These are phyloP conservation scores for Clitarchus hookeri DNA, from an alignment of 2,888 invertebrate genomes.

Conservation along the genomic window DNA sequence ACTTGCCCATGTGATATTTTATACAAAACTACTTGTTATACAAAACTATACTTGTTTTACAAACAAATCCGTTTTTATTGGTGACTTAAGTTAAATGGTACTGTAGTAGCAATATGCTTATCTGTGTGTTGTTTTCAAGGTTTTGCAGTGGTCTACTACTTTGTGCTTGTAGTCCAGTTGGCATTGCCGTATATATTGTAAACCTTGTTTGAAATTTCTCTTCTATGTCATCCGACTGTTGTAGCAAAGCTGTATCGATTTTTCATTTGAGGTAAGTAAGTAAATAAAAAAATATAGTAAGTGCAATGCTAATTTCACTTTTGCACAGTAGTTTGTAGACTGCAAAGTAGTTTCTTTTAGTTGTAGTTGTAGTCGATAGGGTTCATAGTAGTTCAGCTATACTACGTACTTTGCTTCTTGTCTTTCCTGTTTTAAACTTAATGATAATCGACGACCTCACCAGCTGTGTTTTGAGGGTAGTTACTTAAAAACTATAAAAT, in stretches of 20 bases:
- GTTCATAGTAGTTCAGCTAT: not conserved
- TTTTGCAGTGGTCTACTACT: conserved; percentile 14
- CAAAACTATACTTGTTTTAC: too few relatives aligned
- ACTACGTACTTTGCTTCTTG: not conserved
- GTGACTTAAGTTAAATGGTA: not conserved
- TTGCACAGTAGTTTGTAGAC: not conserved
- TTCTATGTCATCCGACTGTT: not conserved
- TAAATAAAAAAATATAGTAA: not conserved
- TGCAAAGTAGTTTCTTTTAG: not conserved
- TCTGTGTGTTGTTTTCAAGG: not conserved
- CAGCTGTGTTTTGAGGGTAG: too few relatives aligned
- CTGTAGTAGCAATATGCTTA: not conserved
- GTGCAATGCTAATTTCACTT: not conserved
- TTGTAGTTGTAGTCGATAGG: not conserved
- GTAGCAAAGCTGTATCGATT: conserved; percentile 14
- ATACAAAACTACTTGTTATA: too few relatives aligned
- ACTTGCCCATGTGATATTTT: too few relatives aligned
- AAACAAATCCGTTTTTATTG: conserved; percentile 1
- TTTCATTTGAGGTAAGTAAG: conserved; percentile 8
- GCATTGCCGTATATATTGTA: conserved; percentile 14
- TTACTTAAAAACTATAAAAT: too few relatives aligned
- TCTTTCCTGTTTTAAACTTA: not conserved
- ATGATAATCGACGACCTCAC: too few relatives aligned
- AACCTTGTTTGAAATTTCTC: conserved; percentile 14
- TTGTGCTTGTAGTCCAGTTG: conserved; percentile 14